A percentile compares a stretch with the other conserved stretches of the same genome.
Evolutionary conservation across 2,113 vertebrate genomes (phyloP).

Genomic region (Passer domesticus): DNA sequence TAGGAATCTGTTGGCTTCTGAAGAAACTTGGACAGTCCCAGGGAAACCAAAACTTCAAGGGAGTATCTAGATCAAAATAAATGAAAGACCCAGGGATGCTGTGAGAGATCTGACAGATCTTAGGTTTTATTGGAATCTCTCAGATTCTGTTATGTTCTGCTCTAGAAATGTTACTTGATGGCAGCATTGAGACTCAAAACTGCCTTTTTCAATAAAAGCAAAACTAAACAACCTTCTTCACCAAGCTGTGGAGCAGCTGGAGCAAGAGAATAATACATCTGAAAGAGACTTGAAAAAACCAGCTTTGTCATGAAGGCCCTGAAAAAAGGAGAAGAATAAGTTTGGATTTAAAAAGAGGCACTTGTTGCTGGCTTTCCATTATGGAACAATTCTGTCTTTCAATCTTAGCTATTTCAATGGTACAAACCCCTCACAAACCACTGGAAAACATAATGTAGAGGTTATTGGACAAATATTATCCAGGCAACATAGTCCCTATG

Average conservation of each 20-base stretch:
- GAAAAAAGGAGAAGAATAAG: not conserved
- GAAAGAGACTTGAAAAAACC: not conserved
- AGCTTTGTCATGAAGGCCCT: not conserved
- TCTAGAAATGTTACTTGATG: not conserved
- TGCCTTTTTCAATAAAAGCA: not conserved
- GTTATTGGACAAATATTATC: not conserved
- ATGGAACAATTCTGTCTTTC: not conserved
- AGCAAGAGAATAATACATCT: not conserved
- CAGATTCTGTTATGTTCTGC: not conserved
- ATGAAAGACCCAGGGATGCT: not conserved
- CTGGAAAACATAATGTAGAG: not conserved
- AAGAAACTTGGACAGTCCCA: not conserved
- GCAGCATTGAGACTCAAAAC: not conserved
- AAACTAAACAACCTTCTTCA: not conserved
- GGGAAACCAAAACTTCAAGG: not conserved
- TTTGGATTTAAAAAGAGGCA: not conserved
- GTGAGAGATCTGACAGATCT: not conserved
- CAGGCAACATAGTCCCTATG: not conserved
- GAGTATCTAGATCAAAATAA: not conserved
- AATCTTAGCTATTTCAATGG: not conserved
- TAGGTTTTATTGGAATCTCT: not conserved
- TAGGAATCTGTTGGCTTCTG: not conserved
- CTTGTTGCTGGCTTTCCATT: not conserved
- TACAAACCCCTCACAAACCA: not conserved
- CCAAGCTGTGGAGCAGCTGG: not conserved